A percentile compares a stretch with the other conserved stretches of the same genome.
phyloP scores from a whole-genome alignment of 2,113 vertebrate species.

The Cyanoramphus novaezelandiae region DNA sequence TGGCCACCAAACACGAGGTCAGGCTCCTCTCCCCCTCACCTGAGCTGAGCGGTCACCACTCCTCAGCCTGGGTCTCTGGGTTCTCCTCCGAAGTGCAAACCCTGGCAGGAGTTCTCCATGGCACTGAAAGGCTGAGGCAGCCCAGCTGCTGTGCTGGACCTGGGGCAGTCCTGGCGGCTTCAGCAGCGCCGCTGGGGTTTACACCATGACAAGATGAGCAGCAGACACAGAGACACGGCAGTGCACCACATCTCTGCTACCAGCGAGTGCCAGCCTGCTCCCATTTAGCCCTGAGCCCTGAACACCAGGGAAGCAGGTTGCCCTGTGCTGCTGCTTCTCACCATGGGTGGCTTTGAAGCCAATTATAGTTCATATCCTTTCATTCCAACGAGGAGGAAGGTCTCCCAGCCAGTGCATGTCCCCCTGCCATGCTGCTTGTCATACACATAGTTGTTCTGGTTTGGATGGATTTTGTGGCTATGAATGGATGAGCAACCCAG shows the following conservation, averaged over 20 bases:
- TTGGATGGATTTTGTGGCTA: neutral
- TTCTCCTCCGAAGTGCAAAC: neutral
- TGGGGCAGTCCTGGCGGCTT: neutral
- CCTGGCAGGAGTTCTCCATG: neutral
- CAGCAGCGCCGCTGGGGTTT: neutral
- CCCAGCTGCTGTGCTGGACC: rapidly evolving
- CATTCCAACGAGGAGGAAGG: neutral
- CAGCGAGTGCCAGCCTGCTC: neutral
- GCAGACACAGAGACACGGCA: neutral
- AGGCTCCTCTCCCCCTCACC: neutral
- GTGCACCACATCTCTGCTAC: neutral
- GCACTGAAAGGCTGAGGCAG: neutral
- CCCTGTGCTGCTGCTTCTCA: neutral
- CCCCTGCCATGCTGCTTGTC: neutral
- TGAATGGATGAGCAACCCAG: neutral
- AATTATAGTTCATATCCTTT: neutral
- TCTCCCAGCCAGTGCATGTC: neutral
- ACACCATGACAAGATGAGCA: neutral
- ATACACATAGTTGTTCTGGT: neutral
- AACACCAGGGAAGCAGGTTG: neutral
- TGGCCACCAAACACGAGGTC: neutral
- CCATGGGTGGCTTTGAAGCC: neutral
- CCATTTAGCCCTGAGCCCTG: neutral
- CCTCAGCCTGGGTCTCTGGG: neutral
- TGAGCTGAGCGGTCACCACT: neutral